Base-by-base conservation (phyloP, 2,888 invertebrate species). In the Eubasilissa splendida region DNA sequence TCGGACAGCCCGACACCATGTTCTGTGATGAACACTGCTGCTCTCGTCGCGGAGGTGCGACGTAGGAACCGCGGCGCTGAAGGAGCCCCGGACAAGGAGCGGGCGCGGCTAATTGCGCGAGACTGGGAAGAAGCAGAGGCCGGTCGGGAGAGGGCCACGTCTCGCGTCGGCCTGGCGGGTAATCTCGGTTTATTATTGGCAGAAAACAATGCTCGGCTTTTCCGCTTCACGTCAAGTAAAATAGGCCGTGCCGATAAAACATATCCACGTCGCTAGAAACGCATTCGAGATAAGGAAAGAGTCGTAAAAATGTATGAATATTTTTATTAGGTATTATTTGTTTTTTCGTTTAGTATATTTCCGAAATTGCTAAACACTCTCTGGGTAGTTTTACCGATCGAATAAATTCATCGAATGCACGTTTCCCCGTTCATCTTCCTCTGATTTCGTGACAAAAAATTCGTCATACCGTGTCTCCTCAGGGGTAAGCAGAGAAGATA, bases 191-290 rank as follows among this genome's bases (percentile, higher is more conserved):
- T 76, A 63, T 76, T 76, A 53, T 53, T 63, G 59, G 71, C 70
- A 71, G 71, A 76, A 80, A 76, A 80, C 80, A 80, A 80, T 80
- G 52, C 76, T 60, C 52, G 59, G 12, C 70, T 76, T 80, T 80
- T 80, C 76, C 80, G 80, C 76, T 80, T 71, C 76, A 56, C 22
- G 70, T 42, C 12, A 63, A 58, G 58, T 58, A 70, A 80, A 76
- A 80, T 76, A 71, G 80, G 80, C 80, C 63, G 52, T 33, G 53
- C 54, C 80, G 54, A 80, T 80, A 80, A 77, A 76, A 80, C 71
- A 54, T 63, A 63, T 73, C 60, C 58, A 53, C 14, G 53, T 73
- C 60, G 12, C 58, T 52, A 42, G 68, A 59, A 78, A 78, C 42
- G n/a, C 59, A 60, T 59, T 63, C 50, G 54, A 60, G 78, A 78